Base-by-base conservation (phyloP, 1,140 invertebrate species). In the Penaeus vannamei region DNA sequence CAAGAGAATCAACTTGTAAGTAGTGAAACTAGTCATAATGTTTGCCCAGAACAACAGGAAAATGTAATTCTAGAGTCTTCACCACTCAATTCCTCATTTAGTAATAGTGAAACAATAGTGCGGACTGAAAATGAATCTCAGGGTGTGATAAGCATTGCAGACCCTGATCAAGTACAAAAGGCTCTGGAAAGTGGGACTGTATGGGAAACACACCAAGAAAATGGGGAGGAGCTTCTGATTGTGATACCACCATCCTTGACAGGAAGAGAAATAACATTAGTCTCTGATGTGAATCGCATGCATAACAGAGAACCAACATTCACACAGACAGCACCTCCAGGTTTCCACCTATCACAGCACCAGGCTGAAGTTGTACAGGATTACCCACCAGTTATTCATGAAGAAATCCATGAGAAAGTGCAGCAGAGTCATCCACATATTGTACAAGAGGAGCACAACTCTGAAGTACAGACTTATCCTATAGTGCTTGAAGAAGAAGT, bases 151-250 rank as follows among this genome's bases (percentile, higher is more conserved):
- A 83, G 26, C 62, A 29, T 60, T 14, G 64, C 80, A 19, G 29
- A 72, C 42, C 81, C 82, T n/a, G 69, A 84, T 20, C 87, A 89
- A 36, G 87, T 89, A 20, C 53, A 36, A 53, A 69, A 59, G 53
- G 87, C 87, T 26, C 26, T 89, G n/a, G 72, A 84, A 36, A 79
- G 42, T 76, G 87, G 87, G 46, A 89, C 80, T 42, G 59, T 84
- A 1, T 22, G 84, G 36, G 69, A 84, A 62, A 89, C 87, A 3
- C 53, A 89, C n/a, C 66, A 53, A 62, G 81, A 84, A 14, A 36
- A 89, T 77, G 87, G 87, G 10, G 84, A 89, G n/a, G 69, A n/a
- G 20, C 82, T 89, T 62, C 62, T 79, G 26, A 89, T 89, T 66
- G 69, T 89, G 10, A 84, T 89, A 84, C 87, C 87, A 77, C 66